Percentiles rank a stretch among this genome's conserved stretches.
Evolutionary conservation across 1,140 invertebrate species (phyloP).

Genomic region (Dryas iulia): DNA sequence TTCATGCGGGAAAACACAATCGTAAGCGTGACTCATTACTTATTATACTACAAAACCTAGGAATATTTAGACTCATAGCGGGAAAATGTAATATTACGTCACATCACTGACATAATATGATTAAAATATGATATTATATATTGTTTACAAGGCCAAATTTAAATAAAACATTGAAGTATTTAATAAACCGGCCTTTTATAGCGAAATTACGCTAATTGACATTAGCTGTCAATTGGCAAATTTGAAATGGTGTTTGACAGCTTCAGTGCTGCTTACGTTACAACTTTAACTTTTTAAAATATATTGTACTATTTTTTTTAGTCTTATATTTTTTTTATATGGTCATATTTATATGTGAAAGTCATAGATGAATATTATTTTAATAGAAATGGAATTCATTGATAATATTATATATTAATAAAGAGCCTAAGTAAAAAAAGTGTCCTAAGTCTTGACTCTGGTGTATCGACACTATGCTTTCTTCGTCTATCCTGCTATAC

Average conservation of each 20-base stretch:
- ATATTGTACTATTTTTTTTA: too few relatives aligned
- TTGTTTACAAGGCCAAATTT: neutral
- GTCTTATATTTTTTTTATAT: too few relatives aligned
- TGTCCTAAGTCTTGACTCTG: too few relatives aligned
- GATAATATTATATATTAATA: too few relatives aligned
- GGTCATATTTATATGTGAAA: too few relatives aligned
- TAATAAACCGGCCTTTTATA: neutral
- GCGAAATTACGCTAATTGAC: neutral
- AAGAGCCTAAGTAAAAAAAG: too few relatives aligned
- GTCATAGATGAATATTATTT: too few relatives aligned
- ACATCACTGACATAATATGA: neutral
- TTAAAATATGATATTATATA: neutral
- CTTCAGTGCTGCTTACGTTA: neutral
- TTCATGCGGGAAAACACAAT: constrained; percentile 9
- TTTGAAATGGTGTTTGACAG: neutral
- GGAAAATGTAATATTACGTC: neutral
- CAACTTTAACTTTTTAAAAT: too few relatives aligned
- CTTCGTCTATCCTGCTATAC: too few relatives aligned
- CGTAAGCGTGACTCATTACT: neutral
- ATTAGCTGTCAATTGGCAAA: neutral
- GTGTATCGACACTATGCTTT: too few relatives aligned
- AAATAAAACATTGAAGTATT: neutral
- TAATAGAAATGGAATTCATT: too few relatives aligned
- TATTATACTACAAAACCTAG: neutral
- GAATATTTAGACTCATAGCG: neutral